These are phyloP conservation scores for Haliaeetus leucogaster DNA, from an alignment of 2,113 vertebrate genomes.

Conservation along the genomic window DNA sequence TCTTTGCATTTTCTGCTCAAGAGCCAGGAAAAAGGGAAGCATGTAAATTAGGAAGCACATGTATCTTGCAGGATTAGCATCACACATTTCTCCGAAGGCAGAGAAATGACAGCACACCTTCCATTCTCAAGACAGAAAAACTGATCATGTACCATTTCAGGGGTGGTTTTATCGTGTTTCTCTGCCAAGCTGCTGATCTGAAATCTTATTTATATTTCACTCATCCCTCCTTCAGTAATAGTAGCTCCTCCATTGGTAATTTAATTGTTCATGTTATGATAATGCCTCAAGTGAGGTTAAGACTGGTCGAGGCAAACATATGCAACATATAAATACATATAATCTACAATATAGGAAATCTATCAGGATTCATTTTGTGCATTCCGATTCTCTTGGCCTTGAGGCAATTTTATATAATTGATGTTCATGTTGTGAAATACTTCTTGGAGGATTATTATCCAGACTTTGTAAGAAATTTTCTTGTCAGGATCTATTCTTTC, in stretches of 20 bases:
- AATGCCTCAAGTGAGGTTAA: neutral
- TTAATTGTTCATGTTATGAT: neutral
- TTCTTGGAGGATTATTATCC: neutral
- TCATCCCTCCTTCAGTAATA: neutral
- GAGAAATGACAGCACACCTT: slow-evolving; percentile 24
- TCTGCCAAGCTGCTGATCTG: neutral
- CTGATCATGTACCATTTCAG: neutral
- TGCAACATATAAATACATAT: neutral
- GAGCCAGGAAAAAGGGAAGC: neutral
- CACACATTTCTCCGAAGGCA: neutral
- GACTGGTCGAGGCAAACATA: neutral
- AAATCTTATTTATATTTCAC: neutral
- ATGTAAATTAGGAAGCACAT: slow-evolving; percentile 25
- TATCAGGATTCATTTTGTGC: neutral
- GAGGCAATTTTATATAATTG: neutral
- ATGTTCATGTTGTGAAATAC: neutral
- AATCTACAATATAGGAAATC: neutral
- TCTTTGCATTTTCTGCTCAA: slow-evolving; percentile 39
- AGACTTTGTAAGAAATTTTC: neutral
- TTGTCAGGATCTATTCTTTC: neutral
- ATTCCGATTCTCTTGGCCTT: neutral
- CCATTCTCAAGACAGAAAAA: neutral
- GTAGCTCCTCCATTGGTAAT: neutral
- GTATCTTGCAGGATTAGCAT: slow-evolving; percentile 3
- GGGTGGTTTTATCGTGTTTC: neutral